A percentile compares a stretch with the other conserved stretches of the same genome.
These are phyloP conservation scores for Thyatira batis DNA, from an alignment of 2,888 invertebrate species.

Conservation along the genomic window DNA sequence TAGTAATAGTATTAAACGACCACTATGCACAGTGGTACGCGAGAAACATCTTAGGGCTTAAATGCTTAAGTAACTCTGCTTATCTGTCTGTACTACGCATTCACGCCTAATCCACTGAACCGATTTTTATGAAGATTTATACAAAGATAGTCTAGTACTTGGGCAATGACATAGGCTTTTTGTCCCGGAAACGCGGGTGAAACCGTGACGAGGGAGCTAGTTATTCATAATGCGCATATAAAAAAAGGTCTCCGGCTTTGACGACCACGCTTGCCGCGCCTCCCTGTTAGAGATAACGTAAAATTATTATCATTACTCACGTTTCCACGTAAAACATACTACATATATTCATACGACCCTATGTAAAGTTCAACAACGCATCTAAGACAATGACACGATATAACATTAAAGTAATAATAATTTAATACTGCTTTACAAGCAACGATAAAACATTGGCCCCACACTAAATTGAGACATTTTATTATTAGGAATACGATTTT, in stretches of 20 bases:
- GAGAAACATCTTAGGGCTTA: no score
- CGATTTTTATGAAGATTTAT: no score
- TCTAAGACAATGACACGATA: conserved; percentile 60
- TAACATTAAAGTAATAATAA: conserved; percentile 48
- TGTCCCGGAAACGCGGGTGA: no score
- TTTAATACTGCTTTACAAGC: conserved; percentile 69
- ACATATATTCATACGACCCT: conserved; percentile 10
- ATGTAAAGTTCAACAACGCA: conserved; percentile 14
- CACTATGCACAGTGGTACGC: conserved; percentile 27
- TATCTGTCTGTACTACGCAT: no score
- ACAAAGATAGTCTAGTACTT: no score
- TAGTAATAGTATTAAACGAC: conserved; percentile 13
- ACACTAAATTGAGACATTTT: conserved; percentile 78
- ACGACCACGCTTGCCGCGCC: conserved; percentile 45
- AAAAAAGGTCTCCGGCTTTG: conserved; percentile 43
- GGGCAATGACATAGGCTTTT: no score
- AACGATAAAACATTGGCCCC: conserved; percentile 73
- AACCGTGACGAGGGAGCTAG: no score
- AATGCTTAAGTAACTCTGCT: no score
- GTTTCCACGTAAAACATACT: conserved; percentile 42
- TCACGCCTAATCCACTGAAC: no score
- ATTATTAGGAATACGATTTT: conserved; percentile 80
- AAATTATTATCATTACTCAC: conserved; percentile 59
- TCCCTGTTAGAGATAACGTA: conserved; percentile 61
- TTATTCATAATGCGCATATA: conserved; percentile 53